These are phyloP conservation scores for Caenorhabditis sp. DNA, from an alignment of 2,888 invertebrate species.

Conservation along the genomic window DNA sequence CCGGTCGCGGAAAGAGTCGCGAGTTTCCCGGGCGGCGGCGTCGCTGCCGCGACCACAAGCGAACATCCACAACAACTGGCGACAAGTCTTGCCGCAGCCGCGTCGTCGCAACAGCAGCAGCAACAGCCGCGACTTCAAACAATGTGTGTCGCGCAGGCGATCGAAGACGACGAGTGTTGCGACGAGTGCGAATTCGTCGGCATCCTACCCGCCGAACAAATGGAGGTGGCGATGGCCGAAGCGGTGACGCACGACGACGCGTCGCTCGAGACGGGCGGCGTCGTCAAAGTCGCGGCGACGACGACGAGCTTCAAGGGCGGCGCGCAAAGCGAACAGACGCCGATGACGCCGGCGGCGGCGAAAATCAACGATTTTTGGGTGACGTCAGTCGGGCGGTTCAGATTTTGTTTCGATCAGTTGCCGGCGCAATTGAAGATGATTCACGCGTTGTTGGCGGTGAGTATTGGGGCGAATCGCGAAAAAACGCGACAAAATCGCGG, in stretches of 20 bases:
- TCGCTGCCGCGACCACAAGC: too few species aligned
- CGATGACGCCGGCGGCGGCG: too few species aligned
- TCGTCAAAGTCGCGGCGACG: too few species aligned
- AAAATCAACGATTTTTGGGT: conserved; percentile 84
- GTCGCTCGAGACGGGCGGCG: conserved; percentile 79
- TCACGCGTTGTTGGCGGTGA: conserved; percentile 84
- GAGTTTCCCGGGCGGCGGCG: too few species aligned
- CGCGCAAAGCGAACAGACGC: too few species aligned
- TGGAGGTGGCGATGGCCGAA: conserved; percentile 83
- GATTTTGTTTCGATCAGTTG: conserved; percentile 86
- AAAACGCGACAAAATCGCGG: too few species aligned
- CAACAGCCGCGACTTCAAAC: conserved; percentile 1
- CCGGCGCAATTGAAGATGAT: conserved; percentile 92
- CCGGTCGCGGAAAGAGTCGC: conserved; percentile 38
- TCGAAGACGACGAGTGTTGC: conserved; percentile 77
- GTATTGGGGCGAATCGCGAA: too few species aligned
- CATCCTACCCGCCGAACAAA: conserved; percentile 80
- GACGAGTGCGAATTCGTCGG: conserved; percentile 82
- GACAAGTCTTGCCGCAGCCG: too few species aligned
- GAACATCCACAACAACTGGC: too few species aligned
- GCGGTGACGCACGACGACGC: conserved; percentile 86
- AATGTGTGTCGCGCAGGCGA: conserved; percentile 37
- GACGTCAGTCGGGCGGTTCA: conserved; percentile 89
- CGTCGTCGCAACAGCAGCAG: too few species aligned
- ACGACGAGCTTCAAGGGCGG: conserved; percentile 47